Evolutionary conservation across 1,140 invertebrate genomes (phyloP).

Genomic region (Coptotermes formosanus): DNA sequence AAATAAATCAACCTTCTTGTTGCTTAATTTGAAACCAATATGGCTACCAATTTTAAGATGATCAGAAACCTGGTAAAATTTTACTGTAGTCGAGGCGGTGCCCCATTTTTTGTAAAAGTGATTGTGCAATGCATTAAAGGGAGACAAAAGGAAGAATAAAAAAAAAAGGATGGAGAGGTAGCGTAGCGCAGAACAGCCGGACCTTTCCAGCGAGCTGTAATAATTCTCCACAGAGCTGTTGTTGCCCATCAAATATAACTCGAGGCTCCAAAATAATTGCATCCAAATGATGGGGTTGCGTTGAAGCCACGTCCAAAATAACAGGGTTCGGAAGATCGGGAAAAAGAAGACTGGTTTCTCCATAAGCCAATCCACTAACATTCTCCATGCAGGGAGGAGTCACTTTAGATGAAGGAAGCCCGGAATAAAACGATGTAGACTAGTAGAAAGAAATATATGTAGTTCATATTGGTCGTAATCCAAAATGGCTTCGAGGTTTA

Average conservation of each 20-base stretch:
- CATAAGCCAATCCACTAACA: constrained; percentile 28
- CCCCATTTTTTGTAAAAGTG: constrained; percentile 12
- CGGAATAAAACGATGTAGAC: not conserved
- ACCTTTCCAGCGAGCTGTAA: not conserved
- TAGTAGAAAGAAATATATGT: not conserved
- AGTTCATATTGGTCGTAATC: constrained; percentile 1
- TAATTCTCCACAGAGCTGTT: constrained; percentile 21
- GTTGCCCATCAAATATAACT: constrained; percentile 33
- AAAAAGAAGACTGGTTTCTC: constrained; percentile 30
- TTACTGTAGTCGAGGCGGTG: not conserved
- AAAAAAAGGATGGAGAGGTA: not conserved
- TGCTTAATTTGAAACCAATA: not conserved
- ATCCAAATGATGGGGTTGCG: constrained; percentile 33
- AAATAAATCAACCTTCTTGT: not conserved
- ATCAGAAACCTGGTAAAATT: not conserved
- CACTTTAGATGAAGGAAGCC: not conserved
- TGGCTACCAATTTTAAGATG: not conserved
- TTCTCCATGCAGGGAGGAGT: constrained; percentile 19
- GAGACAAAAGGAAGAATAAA: not conserved
- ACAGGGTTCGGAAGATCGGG: constrained; percentile 30
- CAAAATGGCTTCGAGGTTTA: not conserved
- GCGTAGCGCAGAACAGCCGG: not conserved
- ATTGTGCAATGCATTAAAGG: constrained; percentile 15
- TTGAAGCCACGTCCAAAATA: constrained; percentile 30
- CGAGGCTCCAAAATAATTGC: constrained; percentile 32